Conservation (phyloP, 2,797 vertebrate genomes). For the Aselliscus stoliczkanus region DNA sequence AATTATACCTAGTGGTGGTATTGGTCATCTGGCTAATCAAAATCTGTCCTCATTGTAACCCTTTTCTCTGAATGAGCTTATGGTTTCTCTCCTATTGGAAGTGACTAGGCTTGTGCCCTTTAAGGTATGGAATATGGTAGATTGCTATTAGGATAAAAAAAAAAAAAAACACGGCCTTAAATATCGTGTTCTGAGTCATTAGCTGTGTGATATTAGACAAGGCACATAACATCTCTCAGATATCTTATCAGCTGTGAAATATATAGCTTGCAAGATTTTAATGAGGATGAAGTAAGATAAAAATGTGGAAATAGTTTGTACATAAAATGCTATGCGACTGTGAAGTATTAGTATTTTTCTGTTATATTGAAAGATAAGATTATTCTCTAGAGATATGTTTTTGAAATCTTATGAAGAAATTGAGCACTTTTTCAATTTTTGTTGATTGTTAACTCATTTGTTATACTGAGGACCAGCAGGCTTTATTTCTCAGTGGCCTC, state of each 20-base stretch:
- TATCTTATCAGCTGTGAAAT: neutral
- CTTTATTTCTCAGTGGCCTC: neutral
- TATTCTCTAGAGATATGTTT: neutral
- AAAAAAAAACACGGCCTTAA: neutral
- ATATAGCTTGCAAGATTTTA: neutral
- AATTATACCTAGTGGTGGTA: neutral
- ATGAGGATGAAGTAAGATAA: neutral
- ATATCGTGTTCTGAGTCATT: neutral
- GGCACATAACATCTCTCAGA: neutral
- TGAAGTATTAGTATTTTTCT: neutral
- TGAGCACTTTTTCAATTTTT: neutral
- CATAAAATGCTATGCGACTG: neutral
- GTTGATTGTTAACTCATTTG: neutral
- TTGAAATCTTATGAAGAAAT: conserved; percentile 10
- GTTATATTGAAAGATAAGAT: neutral
- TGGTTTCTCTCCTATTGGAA: neutral
- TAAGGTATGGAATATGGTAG: neutral
- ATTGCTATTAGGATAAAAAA: neutral
- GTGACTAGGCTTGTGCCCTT: neutral
- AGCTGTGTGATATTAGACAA: neutral
- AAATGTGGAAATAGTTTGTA: neutral
- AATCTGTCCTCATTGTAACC: neutral
- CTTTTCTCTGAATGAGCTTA: neutral
- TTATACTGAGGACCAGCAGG: neutral
- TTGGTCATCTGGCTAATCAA: neutral